A percentile compares a stretch with the other conserved stretches of the same genome.
These are phyloP conservation scores for Cochlearius cochlearius DNA, from an alignment of 2,113 vertebrate species.

Conservation along the genomic window DNA sequence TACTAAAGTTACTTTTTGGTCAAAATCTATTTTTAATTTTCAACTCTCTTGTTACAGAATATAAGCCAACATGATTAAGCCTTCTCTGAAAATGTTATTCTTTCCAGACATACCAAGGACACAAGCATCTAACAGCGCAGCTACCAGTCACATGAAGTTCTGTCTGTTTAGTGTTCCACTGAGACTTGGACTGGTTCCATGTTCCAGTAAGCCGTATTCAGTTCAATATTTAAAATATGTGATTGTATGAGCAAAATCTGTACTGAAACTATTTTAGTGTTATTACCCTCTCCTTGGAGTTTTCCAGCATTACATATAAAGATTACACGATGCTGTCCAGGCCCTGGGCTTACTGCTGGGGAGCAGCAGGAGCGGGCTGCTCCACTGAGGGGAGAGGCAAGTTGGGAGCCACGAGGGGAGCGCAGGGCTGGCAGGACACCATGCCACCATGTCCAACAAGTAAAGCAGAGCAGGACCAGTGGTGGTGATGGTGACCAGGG, in stretches of 20 bases:
- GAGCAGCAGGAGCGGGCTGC: neutral
- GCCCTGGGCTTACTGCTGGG: neutral
- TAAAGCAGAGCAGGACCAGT: neutral
- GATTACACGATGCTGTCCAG: rapidly evolving
- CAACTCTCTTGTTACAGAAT: neutral
- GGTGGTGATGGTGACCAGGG: too few species aligned
- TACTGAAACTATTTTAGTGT: neutral
- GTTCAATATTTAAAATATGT: neutral
- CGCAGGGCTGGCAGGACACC: neutral
- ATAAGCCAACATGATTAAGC: neutral
- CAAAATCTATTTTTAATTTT: neutral
- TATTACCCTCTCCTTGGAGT: neutral
- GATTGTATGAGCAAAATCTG: neutral
- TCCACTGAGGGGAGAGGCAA: rapidly evolving
- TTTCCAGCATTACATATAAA: neutral
- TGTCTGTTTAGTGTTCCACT: neutral
- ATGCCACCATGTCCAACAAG: neutral
- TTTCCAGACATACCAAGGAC: neutral
- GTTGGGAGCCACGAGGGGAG: neutral
- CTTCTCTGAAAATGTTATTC: neutral
- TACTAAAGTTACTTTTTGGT: neutral
- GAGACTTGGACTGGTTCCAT: neutral
- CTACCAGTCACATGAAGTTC: neutral
- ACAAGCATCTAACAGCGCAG: neutral
- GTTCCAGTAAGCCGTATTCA: neutral